Conservation (phyloP, 1,140 invertebrate genomes). For the Cardiocondyla obscurior region DNA sequence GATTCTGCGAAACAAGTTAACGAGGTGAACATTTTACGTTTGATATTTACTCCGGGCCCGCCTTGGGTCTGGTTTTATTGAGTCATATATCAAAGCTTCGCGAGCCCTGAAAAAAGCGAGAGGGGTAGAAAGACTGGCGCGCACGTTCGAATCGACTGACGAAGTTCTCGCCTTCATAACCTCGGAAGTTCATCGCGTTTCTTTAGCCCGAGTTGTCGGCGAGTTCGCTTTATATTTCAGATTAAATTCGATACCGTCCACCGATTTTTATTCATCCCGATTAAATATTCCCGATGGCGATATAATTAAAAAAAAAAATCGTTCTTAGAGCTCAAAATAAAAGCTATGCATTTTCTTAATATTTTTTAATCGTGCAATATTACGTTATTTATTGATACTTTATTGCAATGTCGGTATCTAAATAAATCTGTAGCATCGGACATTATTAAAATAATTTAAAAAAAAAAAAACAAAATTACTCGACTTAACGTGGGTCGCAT, state of each 20-base stretch:
- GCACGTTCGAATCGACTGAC: conserved; percentile 33
- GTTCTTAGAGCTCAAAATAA: neutral
- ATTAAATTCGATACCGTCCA: neutral
- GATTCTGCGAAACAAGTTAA: conserved; percentile 72
- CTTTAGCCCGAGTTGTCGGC: neutral
- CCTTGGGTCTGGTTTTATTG: conserved; percentile 79
- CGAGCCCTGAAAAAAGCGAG: conserved; percentile 49
- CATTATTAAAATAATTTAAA: conserved; percentile 6
- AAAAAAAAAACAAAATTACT: too few relatives aligned
- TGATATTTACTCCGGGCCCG: conserved; percentile 79
- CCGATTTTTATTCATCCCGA: neutral
- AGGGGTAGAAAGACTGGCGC: conserved; percentile 22
- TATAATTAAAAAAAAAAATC: neutral
- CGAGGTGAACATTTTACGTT: conserved; percentile 80
- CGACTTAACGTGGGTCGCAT: too few relatives aligned
- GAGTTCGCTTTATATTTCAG: neutral
- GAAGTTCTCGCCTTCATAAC: conserved; percentile 13
- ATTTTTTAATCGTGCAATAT: neutral
- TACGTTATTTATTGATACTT: neutral
- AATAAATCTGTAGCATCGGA: neutral
- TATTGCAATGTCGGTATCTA: neutral
- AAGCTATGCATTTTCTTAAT: neutral
- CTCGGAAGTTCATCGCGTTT: neutral
- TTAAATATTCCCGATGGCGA: neutral
- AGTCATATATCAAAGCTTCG: conserved; percentile 79